Percentiles rank a stretch among this genome's conserved stretches.
Evolutionary conservation across 2,113 vertebrate species (phyloP).

Genomic region (Lipotes vexillifer): DNA sequence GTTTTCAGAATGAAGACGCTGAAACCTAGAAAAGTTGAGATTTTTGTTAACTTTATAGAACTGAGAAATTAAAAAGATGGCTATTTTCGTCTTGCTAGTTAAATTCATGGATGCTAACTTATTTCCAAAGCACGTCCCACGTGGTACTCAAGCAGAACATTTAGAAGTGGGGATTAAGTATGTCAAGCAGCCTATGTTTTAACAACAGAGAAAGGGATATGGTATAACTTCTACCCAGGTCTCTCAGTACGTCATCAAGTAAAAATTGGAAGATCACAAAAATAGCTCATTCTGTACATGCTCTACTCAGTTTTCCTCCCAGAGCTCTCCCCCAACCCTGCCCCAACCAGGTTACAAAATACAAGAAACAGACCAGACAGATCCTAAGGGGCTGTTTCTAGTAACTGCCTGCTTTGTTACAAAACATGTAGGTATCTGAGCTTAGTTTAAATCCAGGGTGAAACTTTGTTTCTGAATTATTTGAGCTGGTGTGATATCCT

Average conservation of each 20-base stretch:
- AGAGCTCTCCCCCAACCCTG: neutral
- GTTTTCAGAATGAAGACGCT: neutral
- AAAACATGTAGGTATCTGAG: neutral
- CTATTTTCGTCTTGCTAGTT: neutral
- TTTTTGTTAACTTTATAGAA: slow-evolving; percentile 16
- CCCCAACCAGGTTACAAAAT: neutral
- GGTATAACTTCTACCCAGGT: slow-evolving; percentile 13
- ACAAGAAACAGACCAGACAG: neutral
- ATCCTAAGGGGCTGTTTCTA: neutral
- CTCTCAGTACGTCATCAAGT: neutral
- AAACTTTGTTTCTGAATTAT: neutral
- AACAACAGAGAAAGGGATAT: neutral
- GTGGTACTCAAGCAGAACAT: neutral
- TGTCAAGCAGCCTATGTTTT: slow-evolving; percentile 3
- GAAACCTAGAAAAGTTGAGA: neutral
- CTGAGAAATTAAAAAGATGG: neutral
- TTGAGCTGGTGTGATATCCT: neutral
- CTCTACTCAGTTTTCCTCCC: neutral
- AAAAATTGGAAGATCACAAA: slow-evolving; percentile 26
- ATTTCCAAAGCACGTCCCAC: neutral
- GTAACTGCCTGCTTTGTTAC: neutral
- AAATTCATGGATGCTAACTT: neutral
- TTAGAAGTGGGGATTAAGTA: slow-evolving; percentile 22
- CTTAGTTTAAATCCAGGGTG: neutral
- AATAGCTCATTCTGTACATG: neutral